These are phyloP conservation scores for Brachionus asplanchnoidis DNA, from an alignment of 1,140 invertebrate species.

Conservation along the genomic window DNA sequence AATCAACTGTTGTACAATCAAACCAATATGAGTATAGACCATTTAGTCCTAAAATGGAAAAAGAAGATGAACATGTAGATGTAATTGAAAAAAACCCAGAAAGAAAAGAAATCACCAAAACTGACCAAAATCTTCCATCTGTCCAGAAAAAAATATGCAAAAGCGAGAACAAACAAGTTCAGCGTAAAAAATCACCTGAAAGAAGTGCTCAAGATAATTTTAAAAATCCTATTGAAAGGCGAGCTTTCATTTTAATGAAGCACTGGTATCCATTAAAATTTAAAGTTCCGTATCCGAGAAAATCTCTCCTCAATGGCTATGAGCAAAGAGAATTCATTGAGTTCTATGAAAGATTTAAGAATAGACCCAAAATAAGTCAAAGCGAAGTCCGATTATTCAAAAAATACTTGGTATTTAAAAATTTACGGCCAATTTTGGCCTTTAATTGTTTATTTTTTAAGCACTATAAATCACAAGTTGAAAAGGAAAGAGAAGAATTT, in stretches of 20 bases:
- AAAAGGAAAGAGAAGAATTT: slow-evolving; percentile 34
- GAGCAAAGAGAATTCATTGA: slow-evolving; percentile 33
- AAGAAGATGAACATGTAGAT: neutral
- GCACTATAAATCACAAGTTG: slow-evolving; percentile 14
- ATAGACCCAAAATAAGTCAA: neutral
- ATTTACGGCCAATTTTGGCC: too few relatives aligned
- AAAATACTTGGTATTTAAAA: slow-evolving; percentile 28
- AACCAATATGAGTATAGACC: neutral
- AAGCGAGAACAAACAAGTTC: neutral
- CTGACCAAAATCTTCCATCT: neutral
- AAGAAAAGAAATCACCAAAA: neutral
- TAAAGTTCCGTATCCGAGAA: slow-evolving; percentile 8
- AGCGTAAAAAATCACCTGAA: neutral
- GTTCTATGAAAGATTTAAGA: neutral
- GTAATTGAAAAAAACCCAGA: neutral
- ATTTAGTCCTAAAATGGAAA: neutral
- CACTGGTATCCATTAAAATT: slow-evolving; percentile 33
- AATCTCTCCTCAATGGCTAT: neutral
- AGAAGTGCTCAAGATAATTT: neutral
- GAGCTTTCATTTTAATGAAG: slow-evolving; percentile 2
- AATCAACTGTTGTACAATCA: neutral
- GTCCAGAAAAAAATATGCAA: neutral
- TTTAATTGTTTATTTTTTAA: neutral
- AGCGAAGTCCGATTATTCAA: slow-evolving; percentile 21
- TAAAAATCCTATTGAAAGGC: neutral